Evolutionary conservation across 2,797 vertebrate genomes (phyloP).

Genomic region (Falco novaeseelandiae): DNA sequence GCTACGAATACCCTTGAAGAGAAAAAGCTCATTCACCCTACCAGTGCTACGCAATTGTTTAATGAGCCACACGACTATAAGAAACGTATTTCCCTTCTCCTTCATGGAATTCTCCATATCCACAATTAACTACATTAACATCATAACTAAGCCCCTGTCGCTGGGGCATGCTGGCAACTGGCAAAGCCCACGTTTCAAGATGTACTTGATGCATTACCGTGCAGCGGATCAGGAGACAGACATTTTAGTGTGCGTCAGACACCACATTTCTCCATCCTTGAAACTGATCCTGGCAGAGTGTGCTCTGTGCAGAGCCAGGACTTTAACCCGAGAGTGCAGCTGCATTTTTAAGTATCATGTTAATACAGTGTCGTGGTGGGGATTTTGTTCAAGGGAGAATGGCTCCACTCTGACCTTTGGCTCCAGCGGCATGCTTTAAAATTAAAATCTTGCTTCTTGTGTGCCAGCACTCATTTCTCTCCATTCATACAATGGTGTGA

Average conservation of each 20-base stretch:
- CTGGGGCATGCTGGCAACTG: not conserved
- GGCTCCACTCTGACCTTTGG: constrained; percentile 32
- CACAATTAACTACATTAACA: not conserved
- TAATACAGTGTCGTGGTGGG: constrained; percentile 25
- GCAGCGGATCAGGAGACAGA: constrained; percentile 23
- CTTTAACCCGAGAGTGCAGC: constrained; percentile 46
- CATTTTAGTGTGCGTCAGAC: constrained; percentile 45
- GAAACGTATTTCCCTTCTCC: constrained; percentile 42
- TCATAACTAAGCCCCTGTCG: not conserved
- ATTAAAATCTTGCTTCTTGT: constrained; percentile 23
- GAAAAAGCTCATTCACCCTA: not conserved
- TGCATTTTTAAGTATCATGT: constrained; percentile 63
- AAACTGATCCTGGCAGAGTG: constrained; percentile 56
- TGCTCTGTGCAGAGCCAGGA: constrained; percentile 53
- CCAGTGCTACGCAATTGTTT: not conserved
- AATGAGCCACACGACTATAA: not conserved
- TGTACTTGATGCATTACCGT: not conserved
- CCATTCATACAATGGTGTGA: not conserved
- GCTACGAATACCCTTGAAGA: not conserved
- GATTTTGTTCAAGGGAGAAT: constrained; percentile 50
- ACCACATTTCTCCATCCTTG: constrained; percentile 58
- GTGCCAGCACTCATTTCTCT: not conserved
- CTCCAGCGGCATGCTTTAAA: constrained; percentile 24
- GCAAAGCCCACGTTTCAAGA: not conserved
- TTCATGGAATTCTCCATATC: not conserved